These are phyloP conservation scores for Heliconius hewitsoni DNA, from an alignment of 1,140 invertebrate genomes.

Conservation along the genomic window DNA sequence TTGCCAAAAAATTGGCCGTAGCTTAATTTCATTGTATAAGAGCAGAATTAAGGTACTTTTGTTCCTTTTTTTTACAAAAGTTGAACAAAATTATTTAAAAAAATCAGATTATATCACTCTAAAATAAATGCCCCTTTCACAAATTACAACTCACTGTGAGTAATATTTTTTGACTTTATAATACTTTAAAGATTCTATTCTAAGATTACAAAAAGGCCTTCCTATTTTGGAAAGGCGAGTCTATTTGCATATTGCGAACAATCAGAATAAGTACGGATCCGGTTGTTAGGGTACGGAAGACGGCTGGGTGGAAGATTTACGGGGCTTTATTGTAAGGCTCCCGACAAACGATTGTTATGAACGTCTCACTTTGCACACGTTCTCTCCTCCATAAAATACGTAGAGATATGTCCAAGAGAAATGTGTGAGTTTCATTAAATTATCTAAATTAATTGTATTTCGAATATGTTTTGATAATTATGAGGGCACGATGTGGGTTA, in stretches of 20 bases:
- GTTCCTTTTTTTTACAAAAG: neutral
- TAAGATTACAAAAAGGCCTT: conserved; percentile 31
- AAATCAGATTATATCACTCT: neutral
- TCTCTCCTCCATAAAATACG: conserved; percentile 23
- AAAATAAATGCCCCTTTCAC: neutral
- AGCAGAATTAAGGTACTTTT: too few relatives aligned
- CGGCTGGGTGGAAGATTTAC: conserved; percentile 43
- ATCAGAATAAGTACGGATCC: conserved; percentile 45
- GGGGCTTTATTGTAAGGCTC: conserved; percentile 51
- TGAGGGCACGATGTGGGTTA: too few relatives aligned
- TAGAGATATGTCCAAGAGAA: neutral
- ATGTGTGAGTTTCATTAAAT: too few relatives aligned
- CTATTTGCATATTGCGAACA: conserved; percentile 53
- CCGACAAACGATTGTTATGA: conserved; percentile 59
- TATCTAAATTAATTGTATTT: too few relatives aligned
- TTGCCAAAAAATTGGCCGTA: too few relatives aligned
- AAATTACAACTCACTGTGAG: neutral
- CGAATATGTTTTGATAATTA: too few relatives aligned
- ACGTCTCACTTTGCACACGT: conserved; percentile 53
- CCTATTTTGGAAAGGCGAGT: conserved; percentile 41
- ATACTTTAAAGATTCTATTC: conserved; percentile 27
- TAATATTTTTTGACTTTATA: conserved; percentile 22
- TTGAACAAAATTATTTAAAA: neutral
- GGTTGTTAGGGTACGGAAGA: conserved; percentile 43
- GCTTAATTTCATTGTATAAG: too few relatives aligned